A percentile compares a stretch with the other conserved stretches of the same genome.
Conservation (phyloP, 2,113 vertebrate species). For the Eubucco bourcierii region DNA sequence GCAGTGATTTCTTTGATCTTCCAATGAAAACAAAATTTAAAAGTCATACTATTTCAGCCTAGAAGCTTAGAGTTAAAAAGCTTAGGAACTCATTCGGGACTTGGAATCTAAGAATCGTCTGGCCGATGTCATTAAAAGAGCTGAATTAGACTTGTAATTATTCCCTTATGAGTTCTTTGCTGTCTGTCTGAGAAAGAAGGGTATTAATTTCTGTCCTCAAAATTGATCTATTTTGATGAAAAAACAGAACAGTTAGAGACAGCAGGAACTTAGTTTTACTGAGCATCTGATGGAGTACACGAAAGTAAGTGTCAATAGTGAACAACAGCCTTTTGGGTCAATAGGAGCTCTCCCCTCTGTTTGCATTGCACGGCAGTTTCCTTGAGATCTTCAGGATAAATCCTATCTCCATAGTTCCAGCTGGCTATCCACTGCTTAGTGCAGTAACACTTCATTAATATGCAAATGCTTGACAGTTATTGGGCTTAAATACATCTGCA, state of each 20-base stretch:
- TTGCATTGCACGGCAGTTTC: not conserved
- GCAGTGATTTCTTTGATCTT: constrained; percentile 38
- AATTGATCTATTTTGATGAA: constrained; percentile 18
- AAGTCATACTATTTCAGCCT: constrained; percentile 44
- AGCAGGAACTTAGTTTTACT: not conserved
- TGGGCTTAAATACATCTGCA: constrained; percentile 9
- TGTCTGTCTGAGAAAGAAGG: constrained; percentile 23
- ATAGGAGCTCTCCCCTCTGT: not conserved
- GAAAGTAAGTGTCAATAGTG: not conserved
- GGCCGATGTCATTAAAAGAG: constrained; percentile 68
- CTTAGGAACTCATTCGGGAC: constrained; percentile 51
- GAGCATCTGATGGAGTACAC: not conserved
- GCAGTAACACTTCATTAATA: constrained; percentile 26
- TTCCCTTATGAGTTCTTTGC: constrained; percentile 51
- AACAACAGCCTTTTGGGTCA: not conserved
- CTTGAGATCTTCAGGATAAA: not conserved
- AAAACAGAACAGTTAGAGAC: not conserved
- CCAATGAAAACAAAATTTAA: constrained; percentile 47
- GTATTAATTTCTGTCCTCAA: constrained; percentile 52
- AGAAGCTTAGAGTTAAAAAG: constrained; percentile 58
- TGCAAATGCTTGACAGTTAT: constrained; percentile 31
- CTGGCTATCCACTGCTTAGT: not conserved
- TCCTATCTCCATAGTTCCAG: not conserved
- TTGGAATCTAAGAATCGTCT: constrained; percentile 39
- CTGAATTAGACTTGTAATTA: constrained; percentile 67